Percentiles rank a stretch among this genome's conserved stretches.
Evolutionary conservation across 2,888 invertebrate genomes (phyloP).

Genomic region (Caenorhabditis uteleia): DNA sequence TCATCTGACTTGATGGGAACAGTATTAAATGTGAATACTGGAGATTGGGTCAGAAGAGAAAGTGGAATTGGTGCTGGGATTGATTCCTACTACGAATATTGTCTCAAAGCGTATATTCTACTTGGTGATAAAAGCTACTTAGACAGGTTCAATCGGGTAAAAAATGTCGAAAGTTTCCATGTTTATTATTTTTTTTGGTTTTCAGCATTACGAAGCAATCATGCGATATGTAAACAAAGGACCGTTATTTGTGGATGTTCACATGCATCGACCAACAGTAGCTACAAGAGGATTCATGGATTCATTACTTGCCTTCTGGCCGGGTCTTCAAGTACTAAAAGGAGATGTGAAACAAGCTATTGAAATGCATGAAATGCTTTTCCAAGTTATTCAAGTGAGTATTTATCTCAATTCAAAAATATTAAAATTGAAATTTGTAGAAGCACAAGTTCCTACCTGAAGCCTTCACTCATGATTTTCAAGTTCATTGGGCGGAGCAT

Average conservation of each 20-base stretch:
- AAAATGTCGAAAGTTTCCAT: not conserved
- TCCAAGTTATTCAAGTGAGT: conserved; percentile 86
- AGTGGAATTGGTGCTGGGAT: conserved; percentile 98
- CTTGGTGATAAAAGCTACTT: conserved; percentile 89
- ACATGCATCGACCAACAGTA: conserved; percentile 91
- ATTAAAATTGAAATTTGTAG: conserved; percentile 49
- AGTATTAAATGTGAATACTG: conserved; percentile 94
- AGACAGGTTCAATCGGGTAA: conserved; percentile 82
- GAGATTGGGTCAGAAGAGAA: conserved; percentile 95
- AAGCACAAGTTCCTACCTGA: conserved; percentile 96
- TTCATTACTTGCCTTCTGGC: conserved; percentile 95
- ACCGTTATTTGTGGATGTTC: conserved; percentile 90
- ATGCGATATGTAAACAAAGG: conserved; percentile 88
- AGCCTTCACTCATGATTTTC: conserved; percentile 95
- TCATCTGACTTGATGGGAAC: conserved; percentile 91
- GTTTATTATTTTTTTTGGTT: not conserved
- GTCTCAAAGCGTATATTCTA: conserved; percentile 93
- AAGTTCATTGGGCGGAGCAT: conserved; percentile 98
- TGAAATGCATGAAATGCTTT: conserved; percentile 98
- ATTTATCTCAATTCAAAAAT: not conserved
- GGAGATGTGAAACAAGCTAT: conserved; percentile 96
- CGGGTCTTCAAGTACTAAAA: conserved; percentile 81
- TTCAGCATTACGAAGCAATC: conserved; percentile 67
- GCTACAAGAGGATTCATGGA: conserved; percentile 97
- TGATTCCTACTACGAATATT: conserved; percentile 98